phyloP scores from a whole-genome alignment of 2,888 invertebrate species.

The Folsomia candida region DNA sequence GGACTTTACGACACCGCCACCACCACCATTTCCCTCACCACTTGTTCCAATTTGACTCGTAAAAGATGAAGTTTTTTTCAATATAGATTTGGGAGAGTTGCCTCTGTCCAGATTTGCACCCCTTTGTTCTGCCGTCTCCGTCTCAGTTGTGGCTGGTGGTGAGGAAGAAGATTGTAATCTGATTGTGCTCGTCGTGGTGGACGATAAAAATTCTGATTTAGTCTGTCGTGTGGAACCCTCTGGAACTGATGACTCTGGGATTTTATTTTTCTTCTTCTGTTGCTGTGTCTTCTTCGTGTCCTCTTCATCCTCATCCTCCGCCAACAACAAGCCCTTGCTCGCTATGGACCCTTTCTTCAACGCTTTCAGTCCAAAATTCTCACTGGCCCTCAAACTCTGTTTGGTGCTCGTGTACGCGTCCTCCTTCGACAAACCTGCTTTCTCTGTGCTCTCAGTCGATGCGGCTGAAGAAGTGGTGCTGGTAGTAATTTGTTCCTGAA shows the following conservation, averaged over 20 bases:
- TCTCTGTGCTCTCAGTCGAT: not conserved
- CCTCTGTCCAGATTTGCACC: not conserved
- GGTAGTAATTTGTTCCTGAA: slow-evolving; percentile 37
- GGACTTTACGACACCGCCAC: slow-evolving; percentile 4
- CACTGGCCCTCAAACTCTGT: slow-evolving; percentile 36
- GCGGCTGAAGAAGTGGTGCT: too few species aligned
- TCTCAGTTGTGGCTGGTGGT: slow-evolving; percentile 12
- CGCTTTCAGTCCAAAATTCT: slow-evolving; percentile 46
- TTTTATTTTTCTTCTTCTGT: slow-evolving; percentile 1
- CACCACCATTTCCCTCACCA: slow-evolving; percentile 7
- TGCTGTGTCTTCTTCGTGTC: not conserved
- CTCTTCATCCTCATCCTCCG: not conserved
- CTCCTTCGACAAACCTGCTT: not conserved
- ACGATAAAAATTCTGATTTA: slow-evolving; percentile 1
- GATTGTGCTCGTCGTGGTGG: not conserved
- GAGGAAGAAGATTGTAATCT: slow-evolving; percentile 18
- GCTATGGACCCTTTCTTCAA: slow-evolving; percentile 31
- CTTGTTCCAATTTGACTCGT: slow-evolving; percentile 27
- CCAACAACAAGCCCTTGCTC: not conserved
- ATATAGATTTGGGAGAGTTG: slow-evolving; percentile 45
- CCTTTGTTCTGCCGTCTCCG: not conserved
- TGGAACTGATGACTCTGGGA: slow-evolving; percentile 5
- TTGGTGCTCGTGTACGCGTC: not conserved
- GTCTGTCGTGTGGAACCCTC: not conserved
- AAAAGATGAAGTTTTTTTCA: slow-evolving; percentile 49